Conservation (phyloP, 1,140 invertebrate genomes). For the Paramacrobiotus metropolitanus region DNA sequence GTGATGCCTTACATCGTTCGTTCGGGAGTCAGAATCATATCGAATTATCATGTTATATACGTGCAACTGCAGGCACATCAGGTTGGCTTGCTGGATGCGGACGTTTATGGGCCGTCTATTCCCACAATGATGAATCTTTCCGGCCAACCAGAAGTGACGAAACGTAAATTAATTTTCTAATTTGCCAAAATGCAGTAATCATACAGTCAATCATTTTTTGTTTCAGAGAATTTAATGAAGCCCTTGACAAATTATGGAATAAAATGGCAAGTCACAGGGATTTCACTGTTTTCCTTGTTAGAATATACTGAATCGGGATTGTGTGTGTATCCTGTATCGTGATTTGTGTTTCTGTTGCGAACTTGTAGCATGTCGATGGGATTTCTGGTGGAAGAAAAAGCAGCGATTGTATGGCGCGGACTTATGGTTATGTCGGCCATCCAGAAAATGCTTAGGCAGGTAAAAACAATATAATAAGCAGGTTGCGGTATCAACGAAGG, state of each 20-base stretch:
- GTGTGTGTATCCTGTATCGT: too few relatives aligned
- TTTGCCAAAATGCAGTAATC: too few relatives aligned
- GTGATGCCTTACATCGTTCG: neutral
- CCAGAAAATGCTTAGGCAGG: constrained; percentile 51
- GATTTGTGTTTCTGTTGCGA: too few relatives aligned
- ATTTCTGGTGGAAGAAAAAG: constrained; percentile 47
- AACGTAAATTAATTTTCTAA: constrained; percentile 21
- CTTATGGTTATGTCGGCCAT: constrained; percentile 83
- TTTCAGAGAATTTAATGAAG: constrained; percentile 45
- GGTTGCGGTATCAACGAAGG: too few relatives aligned
- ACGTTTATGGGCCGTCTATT: constrained; percentile 68
- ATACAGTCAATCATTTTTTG: constrained; percentile 9
- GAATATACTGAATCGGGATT: too few relatives aligned
- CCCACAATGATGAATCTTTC: constrained; percentile 72
- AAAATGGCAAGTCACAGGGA: constrained; percentile 47
- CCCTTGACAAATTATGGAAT: constrained; percentile 67
- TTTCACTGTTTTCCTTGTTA: neutral
- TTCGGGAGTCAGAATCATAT: constrained; percentile 1
- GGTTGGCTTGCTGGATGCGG: constrained; percentile 60
- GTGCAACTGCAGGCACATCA: constrained; percentile 21
- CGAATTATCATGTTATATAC: constrained; percentile 6
- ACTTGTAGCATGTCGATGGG: constrained; percentile 67
- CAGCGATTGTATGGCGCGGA: constrained; percentile 63
- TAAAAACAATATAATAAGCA: constrained; percentile 27
- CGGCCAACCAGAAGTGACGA: constrained; percentile 42